Evolutionary conservation across 2,797 vertebrate genomes (phyloP), one percentile per base, ranked within the genome.

Genomic region (Sebastes kiyomatsui): DNA sequence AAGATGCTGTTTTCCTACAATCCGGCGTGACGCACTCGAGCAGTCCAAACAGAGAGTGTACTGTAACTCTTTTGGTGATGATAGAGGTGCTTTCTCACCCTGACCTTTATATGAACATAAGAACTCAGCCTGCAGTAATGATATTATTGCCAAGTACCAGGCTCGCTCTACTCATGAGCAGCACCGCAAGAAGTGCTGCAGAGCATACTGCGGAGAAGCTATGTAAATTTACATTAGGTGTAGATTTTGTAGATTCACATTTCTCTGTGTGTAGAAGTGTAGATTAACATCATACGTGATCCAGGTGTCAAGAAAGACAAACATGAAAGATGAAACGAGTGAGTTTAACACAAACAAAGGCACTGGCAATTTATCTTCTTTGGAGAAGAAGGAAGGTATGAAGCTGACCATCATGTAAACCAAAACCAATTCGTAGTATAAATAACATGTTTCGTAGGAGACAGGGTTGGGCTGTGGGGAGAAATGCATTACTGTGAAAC

Each of bases 1-100:
- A 68, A 67, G 56, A 78, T 62, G 1, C 28, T 18, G 55, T 81
- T 88, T 67, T 87, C 78, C 67, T 60, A 32, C 72, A 72, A 55
- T 54, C 42, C 67, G 1, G 11, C 6, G 58, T 66, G 75, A 70
- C 46, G 56, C 30, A 67, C n/a, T 64, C 5, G 20, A 32, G 20
- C 38, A 35, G 38, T 55, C 38, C 62, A 61, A 32, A 75, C 32
- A 32, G 22, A 59, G n/a, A 54, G 18, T 12, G 18, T 12, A 16
- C 49, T 42, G 22, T 5, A 54, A 23, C 12, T 54, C 55, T 10
- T 62, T 65, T 3, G 49, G 72, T 25, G 49, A 14, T 7, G 16
- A 32, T 10, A 27, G 16, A 49, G 18, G 18, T n/a, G 23, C 25
- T 65, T 33, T 49, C 27, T 16, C 25, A 55, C 14, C 30, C 22